Evolutionary conservation across 2,888 invertebrate genomes (phyloP).

Genomic region (Therioaphis trifolii): DNA sequence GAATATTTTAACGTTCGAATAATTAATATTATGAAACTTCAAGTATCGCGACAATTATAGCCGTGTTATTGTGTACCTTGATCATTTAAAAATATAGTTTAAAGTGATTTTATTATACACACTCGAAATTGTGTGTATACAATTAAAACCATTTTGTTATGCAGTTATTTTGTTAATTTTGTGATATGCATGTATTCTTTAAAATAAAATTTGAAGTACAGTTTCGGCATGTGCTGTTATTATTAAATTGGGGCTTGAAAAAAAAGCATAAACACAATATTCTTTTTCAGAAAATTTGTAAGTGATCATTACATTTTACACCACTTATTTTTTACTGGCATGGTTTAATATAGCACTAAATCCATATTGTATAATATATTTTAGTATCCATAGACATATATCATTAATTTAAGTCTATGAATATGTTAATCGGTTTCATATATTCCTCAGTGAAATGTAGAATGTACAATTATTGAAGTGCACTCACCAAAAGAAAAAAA

Average conservation of each 20-base stretch:
- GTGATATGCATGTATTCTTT: conserved; percentile 3
- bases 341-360: too few relatives aligned
- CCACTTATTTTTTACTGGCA: too few relatives aligned
- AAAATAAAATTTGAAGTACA: not conserved
- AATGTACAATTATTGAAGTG: too few relatives aligned
- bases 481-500: too few relatives aligned
- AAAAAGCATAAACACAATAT: not conserved
- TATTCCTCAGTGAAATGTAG: too few relatives aligned
- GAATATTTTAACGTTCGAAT: conserved; percentile 40
- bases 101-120: conserved; percentile 29
- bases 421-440: too few relatives aligned
- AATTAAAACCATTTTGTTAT: conserved; percentile 15
- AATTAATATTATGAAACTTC: conserved; percentile 30
- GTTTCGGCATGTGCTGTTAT: not conserved
- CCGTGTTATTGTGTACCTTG: conserved; percentile 20
- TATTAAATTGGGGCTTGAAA: conserved; percentile 1
- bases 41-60: conserved; percentile 27
- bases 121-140: not conserved
- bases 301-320: too few relatives aligned
- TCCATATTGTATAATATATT: too few relatives aligned
- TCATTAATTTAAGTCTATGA: too few relatives aligned
- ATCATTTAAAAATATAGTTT: conserved; percentile 23
- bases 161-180: conserved; percentile 20
- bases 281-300: conserved; percentile 8
- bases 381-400: too few relatives aligned